A percentile compares a stretch with the other conserved stretches of the same genome.
Conservation (phyloP, 2,888 invertebrate genomes). For the Sphaerophoria rueppellii region DNA sequence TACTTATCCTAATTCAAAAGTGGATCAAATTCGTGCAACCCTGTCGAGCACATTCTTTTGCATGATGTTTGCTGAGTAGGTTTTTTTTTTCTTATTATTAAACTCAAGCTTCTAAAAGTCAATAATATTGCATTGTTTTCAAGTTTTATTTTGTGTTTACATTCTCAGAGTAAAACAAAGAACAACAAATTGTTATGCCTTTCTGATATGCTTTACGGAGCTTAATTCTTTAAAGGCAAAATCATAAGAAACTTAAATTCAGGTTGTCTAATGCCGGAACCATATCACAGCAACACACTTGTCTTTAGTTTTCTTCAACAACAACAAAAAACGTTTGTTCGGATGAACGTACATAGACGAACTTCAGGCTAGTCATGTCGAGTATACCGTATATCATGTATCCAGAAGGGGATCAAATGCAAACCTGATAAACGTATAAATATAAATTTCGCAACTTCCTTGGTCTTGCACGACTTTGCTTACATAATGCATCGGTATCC, state of each 20-base stretch:
- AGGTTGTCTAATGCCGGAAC: conserved; percentile 16
- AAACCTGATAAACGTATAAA: conserved; percentile 53
- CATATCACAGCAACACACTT: conserved; percentile 32
- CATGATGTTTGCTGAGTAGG: too few relatives aligned
- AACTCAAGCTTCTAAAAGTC: background rate
- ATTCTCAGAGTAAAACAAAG: conserved; percentile 21
- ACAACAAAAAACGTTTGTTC: background rate
- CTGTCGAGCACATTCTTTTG: too few relatives aligned
- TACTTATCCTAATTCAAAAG: too few relatives aligned
- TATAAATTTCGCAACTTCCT: conserved; percentile 63
- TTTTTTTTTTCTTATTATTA: too few relatives aligned
- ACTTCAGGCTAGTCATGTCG: conserved; percentile 22
- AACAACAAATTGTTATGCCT: background rate
- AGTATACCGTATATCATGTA: conserved; percentile 29
- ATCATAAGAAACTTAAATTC: background rate
- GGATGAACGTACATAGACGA: conserved; percentile 19
- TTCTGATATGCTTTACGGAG: background rate
- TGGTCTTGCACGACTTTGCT: conserved; percentile 57
- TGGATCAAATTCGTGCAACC: too few relatives aligned
- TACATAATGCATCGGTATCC: conserved; percentile 66
- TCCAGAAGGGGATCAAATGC: conserved; percentile 51
- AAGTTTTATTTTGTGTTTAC: conserved; percentile 5
- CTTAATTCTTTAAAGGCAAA: background rate
- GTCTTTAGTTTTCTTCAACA: conserved; percentile 34
- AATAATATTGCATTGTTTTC: conserved; percentile 11